A percentile compares a stretch with the other conserved stretches of the same genome.
Conservation (phyloP, 2,888 invertebrate species). For the Sarcophaga subvicina region DNA sequence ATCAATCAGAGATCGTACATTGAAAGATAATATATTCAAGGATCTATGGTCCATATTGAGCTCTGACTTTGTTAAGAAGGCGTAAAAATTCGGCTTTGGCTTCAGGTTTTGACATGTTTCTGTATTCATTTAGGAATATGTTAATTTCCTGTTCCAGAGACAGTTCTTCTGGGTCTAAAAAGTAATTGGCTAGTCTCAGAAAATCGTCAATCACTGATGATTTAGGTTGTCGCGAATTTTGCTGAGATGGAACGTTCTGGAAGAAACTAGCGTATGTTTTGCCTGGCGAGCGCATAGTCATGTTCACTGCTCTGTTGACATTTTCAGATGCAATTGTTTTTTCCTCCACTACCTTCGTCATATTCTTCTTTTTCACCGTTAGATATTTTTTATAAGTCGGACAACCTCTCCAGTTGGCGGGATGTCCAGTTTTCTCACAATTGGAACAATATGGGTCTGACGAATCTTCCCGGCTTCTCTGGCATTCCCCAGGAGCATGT, state of each 20-base stretch:
- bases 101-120: too few species aligned
- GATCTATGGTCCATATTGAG: too few species aligned
- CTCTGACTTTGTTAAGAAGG: too few species aligned
- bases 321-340: neutral
- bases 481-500: constrained; percentile 12
- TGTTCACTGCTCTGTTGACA: neutral
- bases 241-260: neutral
- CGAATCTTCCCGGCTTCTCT: neutral
- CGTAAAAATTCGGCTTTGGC: too few species aligned
- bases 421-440: neutral
- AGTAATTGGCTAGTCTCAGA: neutral
- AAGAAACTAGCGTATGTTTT: neutral
- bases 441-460: neutral
- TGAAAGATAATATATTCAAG: too few species aligned
- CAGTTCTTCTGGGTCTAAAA: neutral
- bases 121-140: too few species aligned
- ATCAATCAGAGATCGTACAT: too few species aligned
- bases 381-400: neutral
- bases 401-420: too few species aligned
- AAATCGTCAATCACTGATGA: neutral
- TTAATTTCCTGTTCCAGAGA: too few species aligned
- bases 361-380: neutral
- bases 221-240: neutral
- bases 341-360: neutral
- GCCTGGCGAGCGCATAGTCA: neutral